Evolutionary conservation across 1,140 invertebrate genomes (phyloP).

Genomic region (Diachasmimorpha longicaudata): DNA sequence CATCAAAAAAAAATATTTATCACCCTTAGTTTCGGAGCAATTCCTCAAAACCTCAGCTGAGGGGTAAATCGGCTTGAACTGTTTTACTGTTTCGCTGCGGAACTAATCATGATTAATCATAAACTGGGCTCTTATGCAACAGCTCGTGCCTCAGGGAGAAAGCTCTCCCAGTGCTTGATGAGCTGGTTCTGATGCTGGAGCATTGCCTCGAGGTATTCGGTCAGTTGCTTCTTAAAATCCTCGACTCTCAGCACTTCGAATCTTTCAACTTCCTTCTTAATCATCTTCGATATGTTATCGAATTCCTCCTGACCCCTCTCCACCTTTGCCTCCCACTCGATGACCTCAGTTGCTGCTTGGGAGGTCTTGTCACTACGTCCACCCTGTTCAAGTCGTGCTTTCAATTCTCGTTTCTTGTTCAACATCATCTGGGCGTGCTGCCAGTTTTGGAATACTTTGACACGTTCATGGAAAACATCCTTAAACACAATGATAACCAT

Average conservation of each 20-base stretch:
- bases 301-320: slow-evolving; percentile 96
- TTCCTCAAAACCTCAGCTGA: no score
- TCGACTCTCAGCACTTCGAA: slow-evolving; percentile 88
- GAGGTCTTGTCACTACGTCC: slow-evolving; percentile 89
- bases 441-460: slow-evolving; percentile 98
- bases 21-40: no score
- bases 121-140: slow-evolving; percentile 69
- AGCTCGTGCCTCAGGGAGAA: slow-evolving; percentile 89
- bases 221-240: slow-evolving; percentile 89
- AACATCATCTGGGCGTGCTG: slow-evolving; percentile 95
- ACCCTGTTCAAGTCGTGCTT: slow-evolving; percentile 88
- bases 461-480: slow-evolving; percentile 97
- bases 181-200: slow-evolving; percentile 95
- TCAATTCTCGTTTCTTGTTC: slow-evolving; percentile 92
- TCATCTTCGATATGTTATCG: slow-evolving; percentile 93
- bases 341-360: slow-evolving; percentile 87
- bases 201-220: slow-evolving; percentile 92
- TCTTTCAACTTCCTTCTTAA: slow-evolving; percentile 93
- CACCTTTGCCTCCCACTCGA: slow-evolving; percentile 96
- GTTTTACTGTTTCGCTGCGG: no score
- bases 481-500: slow-evolving; percentile 48
- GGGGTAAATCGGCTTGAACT: no score
- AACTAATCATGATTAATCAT: background rate
- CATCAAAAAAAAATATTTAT: no score
- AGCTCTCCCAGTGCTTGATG: slow-evolving; percentile 95